Evolutionary conservation across 2,113 vertebrate species (phyloP), one percentile per base, ranked within the genome.

Genomic region (Prochilodus magdalenae): DNA sequence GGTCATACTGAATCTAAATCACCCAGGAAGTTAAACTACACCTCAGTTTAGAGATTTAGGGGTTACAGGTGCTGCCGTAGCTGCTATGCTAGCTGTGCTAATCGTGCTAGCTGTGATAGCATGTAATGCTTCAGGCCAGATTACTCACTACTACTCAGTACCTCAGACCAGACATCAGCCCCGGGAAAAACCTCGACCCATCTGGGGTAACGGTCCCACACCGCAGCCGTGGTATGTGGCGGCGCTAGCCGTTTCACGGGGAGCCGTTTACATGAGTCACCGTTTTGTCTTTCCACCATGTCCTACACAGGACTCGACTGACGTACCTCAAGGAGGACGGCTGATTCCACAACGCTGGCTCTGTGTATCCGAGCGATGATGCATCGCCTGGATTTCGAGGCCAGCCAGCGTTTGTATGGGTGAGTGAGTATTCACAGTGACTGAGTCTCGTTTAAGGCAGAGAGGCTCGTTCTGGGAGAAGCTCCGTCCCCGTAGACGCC

Each of bases 371-470:
- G 26, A 60, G 57, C 57, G 57, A 60, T 60, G 57, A 60, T 60
- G 24, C 22, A 60, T 22, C 22, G 53, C 53, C 57, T 60, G 24
- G 57, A 60, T 12, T 60, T 13, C 3, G 57, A 24, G 57, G 57
- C 57, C 20, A 60, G 57, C 57, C 20, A 60, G 6, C 6, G 6
- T 60, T 26, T 11, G 57, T 60, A 24, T 71, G 40, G 40, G n/a
- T 71, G 69, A 71, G n/a, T 47, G 33, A 47, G 27, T 71, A 47
- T 71, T 47, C 69, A 71, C 69, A 71, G 40, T 44, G n/a, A 24
- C 59, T 77, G 73, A 53, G 60, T 62, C 57, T 78, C 78, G 83
- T 83, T 83, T 86, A 86, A 75, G 27, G 33, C 51, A 80, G 55
- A 80, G 47, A 53, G 70, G 62, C 66, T 75, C 55, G 65, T 86